Evolutionary conservation across 2,888 invertebrate species (phyloP).

Genomic region (Trissoscelio sp.): DNA sequence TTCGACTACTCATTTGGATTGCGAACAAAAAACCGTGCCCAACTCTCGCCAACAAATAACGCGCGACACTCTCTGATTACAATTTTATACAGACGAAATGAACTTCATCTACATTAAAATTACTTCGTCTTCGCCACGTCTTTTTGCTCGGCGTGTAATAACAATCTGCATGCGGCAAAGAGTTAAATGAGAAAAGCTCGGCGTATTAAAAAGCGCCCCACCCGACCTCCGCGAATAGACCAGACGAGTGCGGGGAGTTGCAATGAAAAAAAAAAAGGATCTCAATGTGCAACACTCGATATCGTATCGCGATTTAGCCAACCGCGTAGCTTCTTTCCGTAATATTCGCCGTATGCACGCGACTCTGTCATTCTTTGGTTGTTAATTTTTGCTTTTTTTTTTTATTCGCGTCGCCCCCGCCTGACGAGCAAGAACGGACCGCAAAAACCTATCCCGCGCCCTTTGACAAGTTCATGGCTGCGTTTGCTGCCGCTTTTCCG

Average conservation of each 20-base stretch:
- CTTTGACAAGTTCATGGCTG: constrained; percentile 56
- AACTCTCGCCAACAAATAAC: constrained; percentile 54
- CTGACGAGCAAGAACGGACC: constrained; percentile 60
- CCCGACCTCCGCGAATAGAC: constrained; percentile 8
- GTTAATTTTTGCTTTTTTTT: constrained; percentile 53
- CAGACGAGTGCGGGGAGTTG: neutral
- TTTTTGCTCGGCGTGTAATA: constrained; percentile 61
- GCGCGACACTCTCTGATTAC: constrained; percentile 65
- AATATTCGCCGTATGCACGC: constrained; percentile 45
- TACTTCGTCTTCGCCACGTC: constrained; percentile 62
- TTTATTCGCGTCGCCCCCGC: constrained; percentile 30
- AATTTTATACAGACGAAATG: constrained; percentile 65
- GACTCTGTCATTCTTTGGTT: constrained; percentile 63
- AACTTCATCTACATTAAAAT: constrained; percentile 68
- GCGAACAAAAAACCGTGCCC: constrained; percentile 52
- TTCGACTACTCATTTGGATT: constrained; percentile 51
- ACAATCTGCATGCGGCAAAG: constrained; percentile 67
- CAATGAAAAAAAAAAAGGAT: constrained; percentile 30
- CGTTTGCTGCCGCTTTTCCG: constrained; percentile 47
- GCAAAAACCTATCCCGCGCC: constrained; percentile 69
- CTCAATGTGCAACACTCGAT: constrained; percentile 41
- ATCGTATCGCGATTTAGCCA: constrained; percentile 39
- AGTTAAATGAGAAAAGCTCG: constrained; percentile 65
- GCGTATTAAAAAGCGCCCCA: constrained; percentile 56
- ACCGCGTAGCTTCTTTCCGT: constrained; percentile 27